Percentiles rank a stretch among this genome's conserved stretches.
These are phyloP conservation scores for Hirtodrosophila duncani DNA, from an alignment of 2,888 invertebrate species.

Conservation along the genomic window DNA sequence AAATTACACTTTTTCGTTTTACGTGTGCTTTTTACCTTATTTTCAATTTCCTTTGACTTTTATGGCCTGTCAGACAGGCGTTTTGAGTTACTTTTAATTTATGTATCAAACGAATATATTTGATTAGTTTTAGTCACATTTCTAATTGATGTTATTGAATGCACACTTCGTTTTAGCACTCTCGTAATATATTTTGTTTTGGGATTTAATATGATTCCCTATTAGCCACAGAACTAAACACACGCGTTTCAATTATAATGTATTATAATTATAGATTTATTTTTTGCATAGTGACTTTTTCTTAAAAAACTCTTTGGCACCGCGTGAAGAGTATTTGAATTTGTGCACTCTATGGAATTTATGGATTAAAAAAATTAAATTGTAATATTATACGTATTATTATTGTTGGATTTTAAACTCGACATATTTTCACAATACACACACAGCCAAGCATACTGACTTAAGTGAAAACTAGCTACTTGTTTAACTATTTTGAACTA, in stretches of 20 bases:
- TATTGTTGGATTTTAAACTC: no score
- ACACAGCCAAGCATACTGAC: no score
- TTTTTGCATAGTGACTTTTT: constrained; percentile 13
- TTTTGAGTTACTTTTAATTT: constrained; percentile 20
- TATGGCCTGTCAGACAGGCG: no score
- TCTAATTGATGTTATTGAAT: constrained; percentile 54
- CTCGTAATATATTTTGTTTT: not conserved
- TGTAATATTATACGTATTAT: constrained; percentile 7
- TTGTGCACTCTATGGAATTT: constrained; percentile 37
- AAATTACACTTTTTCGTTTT: constrained; percentile 4
- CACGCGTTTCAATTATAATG: constrained; percentile 9
- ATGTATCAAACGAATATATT: constrained; percentile 30
- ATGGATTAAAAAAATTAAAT: not conserved
- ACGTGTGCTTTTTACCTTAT: constrained; percentile 12
- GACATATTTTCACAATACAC: no score
- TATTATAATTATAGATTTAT: constrained; percentile 1
- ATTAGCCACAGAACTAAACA: not conserved
- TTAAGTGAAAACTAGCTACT: no score
- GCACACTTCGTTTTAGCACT: constrained; percentile 29
- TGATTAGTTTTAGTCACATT: constrained; percentile 56
- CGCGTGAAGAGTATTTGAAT: constrained; percentile 29
- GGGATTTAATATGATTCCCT: constrained; percentile 1
- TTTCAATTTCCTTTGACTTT: constrained; percentile 5
- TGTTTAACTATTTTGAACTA: no score
- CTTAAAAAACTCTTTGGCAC: constrained; percentile 34